A percentile compares a stretch with the other conserved stretches of the same genome.
These are phyloP conservation scores for Zaprionus obscuricornis DNA, from an alignment of 2,888 invertebrate species.

Conservation along the genomic window DNA sequence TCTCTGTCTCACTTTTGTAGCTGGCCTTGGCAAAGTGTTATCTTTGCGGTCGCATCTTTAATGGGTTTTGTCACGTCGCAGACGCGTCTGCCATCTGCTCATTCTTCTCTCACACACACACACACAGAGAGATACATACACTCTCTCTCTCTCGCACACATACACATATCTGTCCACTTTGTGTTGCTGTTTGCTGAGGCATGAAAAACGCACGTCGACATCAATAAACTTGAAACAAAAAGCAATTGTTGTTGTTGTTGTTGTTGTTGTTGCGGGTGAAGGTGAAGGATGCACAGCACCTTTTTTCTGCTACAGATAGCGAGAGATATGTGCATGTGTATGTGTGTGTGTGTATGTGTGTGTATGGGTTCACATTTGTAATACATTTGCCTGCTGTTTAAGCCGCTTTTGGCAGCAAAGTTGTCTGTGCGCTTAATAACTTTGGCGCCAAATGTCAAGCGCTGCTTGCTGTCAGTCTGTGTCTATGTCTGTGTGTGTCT, in stretches of 20 bases:
- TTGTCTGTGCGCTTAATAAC: conserved; percentile 50
- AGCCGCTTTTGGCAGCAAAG: conserved; percentile 43
- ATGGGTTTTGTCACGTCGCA: conserved; percentile 83
- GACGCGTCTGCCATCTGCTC: conserved; percentile 57
- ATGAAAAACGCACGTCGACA: conserved; percentile 74
- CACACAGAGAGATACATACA: too few species aligned
- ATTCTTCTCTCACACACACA: background rate
- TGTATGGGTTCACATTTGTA: conserved; percentile 32
- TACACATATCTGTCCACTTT: conserved; percentile 19
- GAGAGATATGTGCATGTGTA: conserved; percentile 3
- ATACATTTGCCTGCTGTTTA: conserved; percentile 63
- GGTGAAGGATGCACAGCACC: conserved; percentile 4
- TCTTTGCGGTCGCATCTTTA: conserved; percentile 80
- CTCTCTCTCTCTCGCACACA: background rate
- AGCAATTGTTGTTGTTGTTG: conserved; percentile 28
- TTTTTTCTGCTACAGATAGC: too few species aligned
- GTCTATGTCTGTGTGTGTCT: background rate
- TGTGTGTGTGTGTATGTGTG: conserved; percentile 2
- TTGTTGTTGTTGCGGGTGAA: too few species aligned
- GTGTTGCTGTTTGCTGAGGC: conserved; percentile 63
- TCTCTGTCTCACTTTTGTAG: too few species aligned
- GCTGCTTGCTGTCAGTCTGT: conserved; percentile 2
- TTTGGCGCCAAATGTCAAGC: conserved; percentile 72
- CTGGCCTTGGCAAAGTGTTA: conserved; percentile 64
- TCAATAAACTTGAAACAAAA: conserved; percentile 77